Evolutionary conservation across 2,888 invertebrate genomes (phyloP).

Genomic region (Hoplodrina ambigua): DNA sequence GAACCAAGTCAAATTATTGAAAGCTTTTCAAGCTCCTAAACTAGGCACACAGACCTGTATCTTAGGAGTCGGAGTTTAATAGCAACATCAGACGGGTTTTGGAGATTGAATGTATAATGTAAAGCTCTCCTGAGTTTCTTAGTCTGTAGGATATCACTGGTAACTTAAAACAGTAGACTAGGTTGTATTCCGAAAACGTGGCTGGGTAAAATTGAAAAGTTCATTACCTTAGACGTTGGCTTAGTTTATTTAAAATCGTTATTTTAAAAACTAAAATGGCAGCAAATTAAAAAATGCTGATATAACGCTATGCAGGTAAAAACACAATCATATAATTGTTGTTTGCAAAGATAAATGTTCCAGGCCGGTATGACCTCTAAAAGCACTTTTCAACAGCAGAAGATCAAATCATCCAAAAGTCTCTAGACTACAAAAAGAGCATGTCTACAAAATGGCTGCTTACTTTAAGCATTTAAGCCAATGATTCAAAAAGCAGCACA

Average conservation of each 20-base stretch:
- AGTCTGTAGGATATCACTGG: too few relatives aligned
- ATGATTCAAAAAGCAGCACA: not conserved
- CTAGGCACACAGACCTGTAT: too few relatives aligned
- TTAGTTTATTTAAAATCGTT: not conserved
- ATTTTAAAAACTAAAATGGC: slow-evolving; percentile 2
- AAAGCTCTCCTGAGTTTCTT: too few relatives aligned
- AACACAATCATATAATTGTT: not conserved
- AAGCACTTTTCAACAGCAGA: not conserved
- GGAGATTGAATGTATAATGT: too few relatives aligned
- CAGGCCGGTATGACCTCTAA: not conserved
- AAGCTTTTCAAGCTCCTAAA: too few relatives aligned
- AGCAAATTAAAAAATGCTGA: not conserved
- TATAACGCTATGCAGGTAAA: not conserved
- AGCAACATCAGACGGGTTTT: too few relatives aligned
- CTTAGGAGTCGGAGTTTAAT: too few relatives aligned
- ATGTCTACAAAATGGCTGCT: slow-evolving; percentile 4
- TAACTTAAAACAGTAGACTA: too few relatives aligned
- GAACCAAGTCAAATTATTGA: too few relatives aligned
- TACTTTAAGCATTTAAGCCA: slow-evolving; percentile 10
- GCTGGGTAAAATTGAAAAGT: too few relatives aligned
- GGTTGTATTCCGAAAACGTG: too few relatives aligned
- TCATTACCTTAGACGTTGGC: too few relatives aligned
- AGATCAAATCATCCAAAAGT: not conserved
- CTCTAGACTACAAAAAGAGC: slow-evolving; percentile 6
- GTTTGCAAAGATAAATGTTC: not conserved